Evolutionary conservation across 2,888 invertebrate species (phyloP).

Genomic region (Vanessa cardui): DNA sequence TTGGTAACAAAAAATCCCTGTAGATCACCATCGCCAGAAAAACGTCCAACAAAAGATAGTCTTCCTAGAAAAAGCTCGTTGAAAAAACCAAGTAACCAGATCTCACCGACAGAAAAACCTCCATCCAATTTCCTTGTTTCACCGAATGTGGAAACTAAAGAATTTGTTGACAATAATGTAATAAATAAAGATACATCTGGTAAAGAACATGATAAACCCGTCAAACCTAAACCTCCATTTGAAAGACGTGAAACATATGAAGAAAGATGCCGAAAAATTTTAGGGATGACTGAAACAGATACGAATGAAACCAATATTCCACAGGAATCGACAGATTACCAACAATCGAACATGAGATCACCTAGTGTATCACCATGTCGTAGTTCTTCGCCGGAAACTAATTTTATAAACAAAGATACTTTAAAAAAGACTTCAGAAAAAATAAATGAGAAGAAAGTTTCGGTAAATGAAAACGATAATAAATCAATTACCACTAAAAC

Average conservation of each 20-base stretch:
- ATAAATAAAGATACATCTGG: slow-evolving; percentile 59
- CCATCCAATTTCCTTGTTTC: slow-evolving; percentile 70
- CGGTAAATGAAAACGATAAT: slow-evolving; percentile 50
- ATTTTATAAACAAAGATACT: slow-evolving; percentile 44
- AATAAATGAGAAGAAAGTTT: slow-evolving; percentile 51
- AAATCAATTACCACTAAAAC: slow-evolving; percentile 42
- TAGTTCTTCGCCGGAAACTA: slow-evolving; percentile 57
- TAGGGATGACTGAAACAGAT: slow-evolving; percentile 83
- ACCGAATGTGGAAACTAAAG: slow-evolving; percentile 59
- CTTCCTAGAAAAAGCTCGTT: slow-evolving; percentile 75
- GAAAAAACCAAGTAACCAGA: slow-evolving; percentile 61
- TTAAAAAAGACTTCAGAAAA: slow-evolving; percentile 43
- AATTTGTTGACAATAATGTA: slow-evolving; percentile 52
- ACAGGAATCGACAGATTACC: slow-evolving; percentile 45
- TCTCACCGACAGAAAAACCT: slow-evolving; percentile 68
- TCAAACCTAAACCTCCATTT: slow-evolving; percentile 81
- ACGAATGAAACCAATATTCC: slow-evolving; percentile 50
- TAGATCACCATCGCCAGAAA: slow-evolving; percentile 70
- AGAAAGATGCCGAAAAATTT: slow-evolving; percentile 87
- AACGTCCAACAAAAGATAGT: slow-evolving; percentile 59
- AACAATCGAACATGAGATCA: slow-evolving; percentile 53
- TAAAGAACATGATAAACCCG: slow-evolving; percentile 49
- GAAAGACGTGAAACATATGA: slow-evolving; percentile 88
- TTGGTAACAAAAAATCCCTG: slow-evolving; percentile 68
- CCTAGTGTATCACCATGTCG: slow-evolving; percentile 61